A percentile compares a stretch with the other conserved stretches of the same genome.
These are phyloP conservation scores for Shargacucullia verbasci DNA, from an alignment of 2,888 invertebrate species.

Conservation along the genomic window DNA sequence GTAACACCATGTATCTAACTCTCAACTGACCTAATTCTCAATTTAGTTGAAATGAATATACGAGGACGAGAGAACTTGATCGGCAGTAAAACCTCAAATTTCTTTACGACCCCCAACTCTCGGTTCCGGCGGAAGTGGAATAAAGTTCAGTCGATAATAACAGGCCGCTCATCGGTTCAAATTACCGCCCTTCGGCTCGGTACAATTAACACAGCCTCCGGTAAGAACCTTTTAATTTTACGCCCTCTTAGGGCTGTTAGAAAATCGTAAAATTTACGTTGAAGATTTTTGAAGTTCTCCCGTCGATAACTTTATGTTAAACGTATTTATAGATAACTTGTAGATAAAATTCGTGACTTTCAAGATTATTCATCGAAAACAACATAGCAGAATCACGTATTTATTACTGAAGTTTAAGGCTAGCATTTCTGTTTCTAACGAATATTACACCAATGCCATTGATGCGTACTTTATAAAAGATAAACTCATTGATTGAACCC, in stretches of 20 bases:
- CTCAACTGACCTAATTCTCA: constrained; percentile 24
- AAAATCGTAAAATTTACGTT: constrained; percentile 22
- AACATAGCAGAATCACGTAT: too few relatives aligned
- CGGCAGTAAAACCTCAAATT: constrained; percentile 43
- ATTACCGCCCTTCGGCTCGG: constrained; percentile 29
- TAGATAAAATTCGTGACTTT: too few relatives aligned
- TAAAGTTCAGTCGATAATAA: constrained; percentile 42
- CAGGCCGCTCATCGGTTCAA: constrained; percentile 26
- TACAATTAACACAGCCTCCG: constrained; percentile 42
- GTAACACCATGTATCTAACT: not conserved
- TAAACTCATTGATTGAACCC: too few relatives aligned
- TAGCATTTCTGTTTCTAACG: too few relatives aligned
- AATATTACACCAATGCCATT: too few relatives aligned
- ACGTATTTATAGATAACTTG: not conserved
- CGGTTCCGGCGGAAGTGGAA: constrained; percentile 22
- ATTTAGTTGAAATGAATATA: constrained; percentile 14
- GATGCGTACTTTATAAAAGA: too few relatives aligned
- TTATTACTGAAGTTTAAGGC: too few relatives aligned
- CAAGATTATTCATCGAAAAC: too few relatives aligned
- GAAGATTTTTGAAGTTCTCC: not conserved
- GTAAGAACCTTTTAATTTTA: constrained; percentile 43
- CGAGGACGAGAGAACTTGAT: constrained; percentile 12
- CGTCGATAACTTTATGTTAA: not conserved
- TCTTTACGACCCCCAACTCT: constrained; percentile 43
- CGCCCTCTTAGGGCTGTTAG: constrained; percentile 24